Percentiles rank a stretch among this genome's conserved stretches.
phyloP scores from a whole-genome alignment of 2,113 vertebrate species.

The Podarcis muralis region DNA sequence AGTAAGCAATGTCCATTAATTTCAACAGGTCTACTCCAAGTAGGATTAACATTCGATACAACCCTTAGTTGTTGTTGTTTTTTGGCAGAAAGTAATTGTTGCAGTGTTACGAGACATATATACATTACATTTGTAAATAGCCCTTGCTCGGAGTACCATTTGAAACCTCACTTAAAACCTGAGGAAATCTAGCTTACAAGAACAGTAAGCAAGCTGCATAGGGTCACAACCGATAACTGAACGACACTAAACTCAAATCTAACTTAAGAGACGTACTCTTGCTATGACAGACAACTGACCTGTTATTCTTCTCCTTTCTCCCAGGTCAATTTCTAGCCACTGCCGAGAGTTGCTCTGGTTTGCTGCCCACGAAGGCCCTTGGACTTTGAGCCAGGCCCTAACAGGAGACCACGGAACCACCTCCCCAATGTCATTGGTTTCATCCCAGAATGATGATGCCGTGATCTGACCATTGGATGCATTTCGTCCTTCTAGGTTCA shows the following conservation, averaged over 20 bases:
- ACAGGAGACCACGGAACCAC: conserved; percentile 71
- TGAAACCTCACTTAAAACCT: not conserved
- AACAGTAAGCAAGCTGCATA: not conserved
- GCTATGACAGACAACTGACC: conserved; percentile 60
- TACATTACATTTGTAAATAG: not conserved
- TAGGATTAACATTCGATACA: not conserved
- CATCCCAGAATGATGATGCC: conserved; percentile 77
- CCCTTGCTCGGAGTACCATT: not conserved
- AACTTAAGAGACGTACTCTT: not conserved
- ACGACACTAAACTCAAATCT: not conserved
- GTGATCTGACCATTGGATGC: conserved; percentile 67
- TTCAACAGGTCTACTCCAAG: not conserved
- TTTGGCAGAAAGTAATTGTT: not conserved
- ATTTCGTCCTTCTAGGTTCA: conserved; percentile 68
- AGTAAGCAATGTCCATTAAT: not conserved
- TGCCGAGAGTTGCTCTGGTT: conserved; percentile 68
- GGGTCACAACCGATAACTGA: not conserved
- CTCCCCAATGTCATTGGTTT: conserved; percentile 66
- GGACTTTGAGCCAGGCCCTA: conserved; percentile 67
- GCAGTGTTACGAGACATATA: not conserved
- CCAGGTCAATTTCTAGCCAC: conserved; percentile 85
- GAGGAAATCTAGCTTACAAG: not conserved
- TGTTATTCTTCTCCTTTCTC: conserved; percentile 85
- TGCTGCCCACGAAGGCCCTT: conserved; percentile 72
- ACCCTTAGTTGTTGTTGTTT: not conserved